A percentile compares a stretch with the other conserved stretches of the same genome.
Evolutionary conservation across 2,797 vertebrate genomes (phyloP).

Genomic region (Ceryle rudis): DNA sequence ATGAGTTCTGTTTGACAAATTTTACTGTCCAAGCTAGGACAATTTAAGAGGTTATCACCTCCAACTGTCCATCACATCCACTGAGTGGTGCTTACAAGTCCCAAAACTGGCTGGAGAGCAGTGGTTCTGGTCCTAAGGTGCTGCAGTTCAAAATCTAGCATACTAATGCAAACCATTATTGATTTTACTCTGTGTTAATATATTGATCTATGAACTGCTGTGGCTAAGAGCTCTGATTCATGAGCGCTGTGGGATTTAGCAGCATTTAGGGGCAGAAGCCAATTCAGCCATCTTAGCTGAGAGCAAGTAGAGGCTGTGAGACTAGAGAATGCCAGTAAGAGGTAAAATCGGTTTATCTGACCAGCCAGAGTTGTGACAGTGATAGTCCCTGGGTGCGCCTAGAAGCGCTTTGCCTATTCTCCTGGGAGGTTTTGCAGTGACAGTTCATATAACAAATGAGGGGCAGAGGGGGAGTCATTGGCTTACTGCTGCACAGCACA

Average conservation of each 20-base stretch:
- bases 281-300: not conserved
- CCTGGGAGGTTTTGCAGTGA: not conserved
- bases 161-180: conserved; percentile 46
- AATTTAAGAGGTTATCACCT: conserved; percentile 53
- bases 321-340: not conserved
- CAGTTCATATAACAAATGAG: not conserved
- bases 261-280: not conserved
- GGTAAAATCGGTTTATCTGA: not conserved
- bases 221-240: not conserved
- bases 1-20: conserved; percentile 25
- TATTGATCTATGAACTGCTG: conserved; percentile 17
- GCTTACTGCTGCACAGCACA: not conserved
- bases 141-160: not conserved
- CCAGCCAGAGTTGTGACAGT: not conserved
- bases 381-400: not conserved
- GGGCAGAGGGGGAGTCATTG: too few species aligned
- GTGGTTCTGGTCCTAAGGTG: not conserved
- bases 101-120: conserved; percentile 11
- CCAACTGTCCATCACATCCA: conserved; percentile 46
- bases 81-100: not conserved
- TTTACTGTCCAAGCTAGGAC: conserved; percentile 6
- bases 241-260: not conserved
- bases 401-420: not conserved
- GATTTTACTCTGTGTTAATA: conserved; percentile 51
- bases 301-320: not conserved